Evolutionary conservation across 2,113 vertebrate genomes (phyloP).

Genomic region (Cryptotis parvus): DNA sequence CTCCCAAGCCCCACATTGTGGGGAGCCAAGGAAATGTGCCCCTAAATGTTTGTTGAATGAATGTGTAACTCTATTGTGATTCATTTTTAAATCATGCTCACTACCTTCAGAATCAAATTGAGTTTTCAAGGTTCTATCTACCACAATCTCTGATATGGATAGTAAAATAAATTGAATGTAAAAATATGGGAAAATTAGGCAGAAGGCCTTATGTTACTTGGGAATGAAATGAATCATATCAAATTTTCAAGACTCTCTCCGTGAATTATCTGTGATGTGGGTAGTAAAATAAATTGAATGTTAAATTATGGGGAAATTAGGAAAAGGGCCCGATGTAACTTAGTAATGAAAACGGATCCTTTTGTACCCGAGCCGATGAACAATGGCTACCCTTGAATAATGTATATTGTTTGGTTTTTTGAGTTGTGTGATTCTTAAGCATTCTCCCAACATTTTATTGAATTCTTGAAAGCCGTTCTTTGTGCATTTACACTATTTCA

Average conservation of each 20-base stretch:
- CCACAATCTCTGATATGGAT: constrained; percentile 11
- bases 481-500: constrained; percentile 61
- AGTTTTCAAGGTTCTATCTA: constrained; percentile 60
- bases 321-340: constrained; percentile 21
- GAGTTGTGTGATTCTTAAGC: neutral
- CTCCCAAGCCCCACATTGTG: no score
- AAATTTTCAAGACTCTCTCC: constrained; percentile 70
- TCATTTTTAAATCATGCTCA: constrained; percentile 63
- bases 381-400: neutral
- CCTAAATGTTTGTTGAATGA: constrained; percentile 66
- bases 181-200: constrained; percentile 78
- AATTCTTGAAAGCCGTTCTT: constrained; percentile 68
- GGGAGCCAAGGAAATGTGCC: neutral
- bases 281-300: constrained; percentile 81
- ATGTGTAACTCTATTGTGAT: neutral
- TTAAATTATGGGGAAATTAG: constrained; percentile 77
- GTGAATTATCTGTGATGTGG: constrained; percentile 72
- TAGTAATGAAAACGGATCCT: constrained; percentile 39
- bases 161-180: constrained; percentile 80
- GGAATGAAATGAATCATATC: constrained; percentile 80
- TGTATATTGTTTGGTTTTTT: neutral
- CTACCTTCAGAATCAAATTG: constrained; percentile 69
- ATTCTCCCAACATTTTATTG: constrained; percentile 40
- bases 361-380: neutral
- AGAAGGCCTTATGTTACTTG: constrained; percentile 66